Evolutionary conservation across 2,888 invertebrate species (phyloP).

Genomic region (Dicyrtoma fusca): DNA sequence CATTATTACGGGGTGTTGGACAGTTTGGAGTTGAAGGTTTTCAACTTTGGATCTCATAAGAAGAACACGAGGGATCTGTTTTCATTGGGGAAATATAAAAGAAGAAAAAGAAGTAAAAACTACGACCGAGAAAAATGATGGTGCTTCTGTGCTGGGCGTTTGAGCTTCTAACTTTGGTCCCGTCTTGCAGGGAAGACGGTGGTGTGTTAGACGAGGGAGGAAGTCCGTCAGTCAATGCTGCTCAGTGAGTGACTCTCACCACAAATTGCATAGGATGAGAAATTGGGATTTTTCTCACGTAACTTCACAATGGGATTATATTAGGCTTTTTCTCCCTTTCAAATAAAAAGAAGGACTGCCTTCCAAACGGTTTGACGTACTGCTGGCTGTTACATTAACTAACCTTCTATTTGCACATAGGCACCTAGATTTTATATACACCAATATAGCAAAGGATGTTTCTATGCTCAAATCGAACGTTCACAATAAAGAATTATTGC

Average conservation of each 20-base stretch:
- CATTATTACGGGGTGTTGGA: slow-evolving; percentile 32
- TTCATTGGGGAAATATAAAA: no score
- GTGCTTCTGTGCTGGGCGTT: not conserved
- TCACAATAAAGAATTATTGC: no score
- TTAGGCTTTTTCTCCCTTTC: slow-evolving; percentile 29
- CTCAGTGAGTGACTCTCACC: slow-evolving; percentile 26
- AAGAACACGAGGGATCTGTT: not conserved
- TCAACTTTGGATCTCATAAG: not conserved
- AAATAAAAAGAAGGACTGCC: slow-evolving; percentile 23
- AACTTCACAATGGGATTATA: slow-evolving; percentile 42
- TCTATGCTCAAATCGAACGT: no score
- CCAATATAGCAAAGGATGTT: no score
- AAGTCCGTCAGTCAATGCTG: not conserved
- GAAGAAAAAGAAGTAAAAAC: not conserved
- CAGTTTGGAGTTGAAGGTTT: slow-evolving; percentile 20
- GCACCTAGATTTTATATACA: no score
- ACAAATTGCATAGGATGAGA: slow-evolving; percentile 41
- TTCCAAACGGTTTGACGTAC: slow-evolving; percentile 9
- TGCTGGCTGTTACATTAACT: no score
- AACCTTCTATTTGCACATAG: no score
- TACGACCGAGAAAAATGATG: slow-evolving; percentile 16
- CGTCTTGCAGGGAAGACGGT: no score
- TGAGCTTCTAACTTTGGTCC: no score
- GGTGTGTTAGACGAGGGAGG: not conserved
- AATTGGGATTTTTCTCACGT: slow-evolving; percentile 45